These are phyloP conservation scores for Dryadula phaetusa DNA, from an alignment of 2,888 invertebrate genomes.

Conservation along the genomic window DNA sequence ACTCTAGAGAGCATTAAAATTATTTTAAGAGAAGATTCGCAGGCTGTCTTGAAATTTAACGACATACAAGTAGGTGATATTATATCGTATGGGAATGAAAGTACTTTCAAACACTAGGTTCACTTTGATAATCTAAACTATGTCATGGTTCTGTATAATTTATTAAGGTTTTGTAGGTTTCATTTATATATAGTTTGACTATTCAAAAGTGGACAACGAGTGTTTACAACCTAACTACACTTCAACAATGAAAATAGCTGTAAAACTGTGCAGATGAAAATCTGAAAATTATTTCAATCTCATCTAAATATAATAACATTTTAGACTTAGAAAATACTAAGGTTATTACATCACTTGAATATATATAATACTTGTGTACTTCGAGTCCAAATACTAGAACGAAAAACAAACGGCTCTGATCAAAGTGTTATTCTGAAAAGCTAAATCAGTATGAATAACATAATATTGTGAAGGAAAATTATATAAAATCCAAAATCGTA, in stretches of 20 bases:
- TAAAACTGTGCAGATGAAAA: neutral
- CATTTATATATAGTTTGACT: neutral
- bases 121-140: neutral
- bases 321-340: neutral
- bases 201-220: no score
- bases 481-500: conserved; percentile 42
- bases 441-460: conserved; percentile 12
- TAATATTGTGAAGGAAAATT: conserved; percentile 35
- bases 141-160: neutral
- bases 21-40: conserved; percentile 41
- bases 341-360: neutral
- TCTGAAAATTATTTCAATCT: neutral
- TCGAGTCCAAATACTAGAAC: neutral
- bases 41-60: conserved; percentile 6
- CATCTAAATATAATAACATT: neutral
- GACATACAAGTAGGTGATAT: neutral
- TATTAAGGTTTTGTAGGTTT: neutral
- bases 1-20: conserved; percentile 48
- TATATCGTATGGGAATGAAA: neutral
- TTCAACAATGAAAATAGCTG: no score
- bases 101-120: neutral
- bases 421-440: conserved; percentile 3
- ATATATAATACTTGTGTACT: neutral
- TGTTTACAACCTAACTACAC: no score
- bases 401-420: neutral